phyloP scores from a whole-genome alignment of 2,888 invertebrate species.

The Neuroscelio doddi region DNA sequence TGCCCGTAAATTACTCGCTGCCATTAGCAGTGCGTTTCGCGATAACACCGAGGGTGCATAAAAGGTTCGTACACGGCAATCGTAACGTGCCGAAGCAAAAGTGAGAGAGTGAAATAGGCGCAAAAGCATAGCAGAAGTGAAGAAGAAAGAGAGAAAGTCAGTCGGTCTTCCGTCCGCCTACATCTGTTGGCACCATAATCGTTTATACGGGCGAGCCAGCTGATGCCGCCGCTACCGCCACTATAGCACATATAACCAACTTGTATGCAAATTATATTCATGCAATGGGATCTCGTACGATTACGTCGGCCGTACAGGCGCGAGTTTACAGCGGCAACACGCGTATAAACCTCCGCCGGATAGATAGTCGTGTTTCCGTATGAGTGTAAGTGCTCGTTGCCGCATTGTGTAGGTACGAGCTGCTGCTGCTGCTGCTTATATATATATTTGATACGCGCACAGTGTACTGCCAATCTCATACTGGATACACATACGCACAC shows the following conservation, averaged over 20 bases:
- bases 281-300: slow-evolving; percentile 70
- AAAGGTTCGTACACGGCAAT: slow-evolving; percentile 51
- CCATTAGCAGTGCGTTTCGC: slow-evolving; percentile 64
- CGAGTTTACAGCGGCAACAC: slow-evolving; percentile 71
- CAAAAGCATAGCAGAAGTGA: background rate
- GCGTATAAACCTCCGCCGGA: slow-evolving; percentile 70
- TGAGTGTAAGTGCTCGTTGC: slow-evolving; percentile 53
- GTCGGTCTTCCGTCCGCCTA: slow-evolving; percentile 64
- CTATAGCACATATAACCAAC: slow-evolving; percentile 64
- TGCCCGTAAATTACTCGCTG: slow-evolving; percentile 61
- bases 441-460: slow-evolving; percentile 33
- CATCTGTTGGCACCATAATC: slow-evolving; percentile 72
- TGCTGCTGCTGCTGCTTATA: background rate
- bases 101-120: slow-evolving; percentile 17
- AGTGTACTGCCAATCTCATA: too few relatives aligned
- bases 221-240: slow-evolving; percentile 62
- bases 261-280: slow-evolving; percentile 73
- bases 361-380: slow-evolving; percentile 65
- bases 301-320: slow-evolving; percentile 66
- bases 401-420: slow-evolving; percentile 26
- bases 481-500: slow-evolving; percentile 44
- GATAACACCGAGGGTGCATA: slow-evolving; percentile 59
- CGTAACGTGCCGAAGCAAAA: slow-evolving; percentile 35
- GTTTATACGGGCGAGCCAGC: slow-evolving; percentile 71
- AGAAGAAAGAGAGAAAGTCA: slow-evolving; percentile 48